Evolutionary conservation across 2,888 invertebrate species (phyloP).

Genomic region (Poecilus cupreus): DNA sequence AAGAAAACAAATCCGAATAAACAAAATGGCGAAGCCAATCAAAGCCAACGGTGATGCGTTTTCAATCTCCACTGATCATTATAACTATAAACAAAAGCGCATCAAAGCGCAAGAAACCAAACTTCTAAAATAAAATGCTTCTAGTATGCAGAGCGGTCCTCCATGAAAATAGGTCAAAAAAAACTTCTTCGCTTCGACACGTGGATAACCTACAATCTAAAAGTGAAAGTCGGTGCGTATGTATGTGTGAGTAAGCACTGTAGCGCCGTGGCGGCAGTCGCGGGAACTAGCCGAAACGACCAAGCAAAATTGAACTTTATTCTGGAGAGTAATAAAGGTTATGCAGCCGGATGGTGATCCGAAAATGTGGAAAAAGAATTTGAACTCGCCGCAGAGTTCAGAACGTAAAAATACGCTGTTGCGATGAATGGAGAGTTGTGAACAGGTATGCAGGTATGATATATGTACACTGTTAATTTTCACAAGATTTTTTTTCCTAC

Average conservation of each 20-base stretch:
- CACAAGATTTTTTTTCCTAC: neutral
- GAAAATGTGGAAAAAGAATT: conserved; percentile 58
- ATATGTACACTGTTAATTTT: conserved; percentile 30
- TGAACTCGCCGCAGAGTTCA: conserved; percentile 56
- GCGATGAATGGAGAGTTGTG: neutral
- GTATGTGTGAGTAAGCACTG: conserved; percentile 13
- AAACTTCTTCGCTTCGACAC: conserved; percentile 63
- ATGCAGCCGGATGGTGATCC: conserved; percentile 26
- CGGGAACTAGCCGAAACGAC: neutral
- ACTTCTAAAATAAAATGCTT: conserved; percentile 36
- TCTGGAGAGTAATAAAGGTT: neutral
- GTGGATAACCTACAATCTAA: conserved; percentile 67
- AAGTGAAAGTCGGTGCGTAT: conserved; percentile 54
- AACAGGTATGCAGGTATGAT: conserved; percentile 37
- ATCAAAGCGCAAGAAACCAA: conserved; percentile 28
- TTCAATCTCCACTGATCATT: neutral
- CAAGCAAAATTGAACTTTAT: conserved; percentile 16
- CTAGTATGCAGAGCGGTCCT: conserved; percentile 32
- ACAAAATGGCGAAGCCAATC: conserved; percentile 7
- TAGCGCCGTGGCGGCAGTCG: conserved; percentile 40
- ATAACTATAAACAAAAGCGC: conserved; percentile 15
- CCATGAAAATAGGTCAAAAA: conserved; percentile 66
- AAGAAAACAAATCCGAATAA: neutral
- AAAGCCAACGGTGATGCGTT: neutral
- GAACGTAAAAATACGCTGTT: conserved; percentile 57